Evolutionary conservation across 2,797 vertebrate genomes (phyloP).

Genomic region (Sparidentex hasta): DNA sequence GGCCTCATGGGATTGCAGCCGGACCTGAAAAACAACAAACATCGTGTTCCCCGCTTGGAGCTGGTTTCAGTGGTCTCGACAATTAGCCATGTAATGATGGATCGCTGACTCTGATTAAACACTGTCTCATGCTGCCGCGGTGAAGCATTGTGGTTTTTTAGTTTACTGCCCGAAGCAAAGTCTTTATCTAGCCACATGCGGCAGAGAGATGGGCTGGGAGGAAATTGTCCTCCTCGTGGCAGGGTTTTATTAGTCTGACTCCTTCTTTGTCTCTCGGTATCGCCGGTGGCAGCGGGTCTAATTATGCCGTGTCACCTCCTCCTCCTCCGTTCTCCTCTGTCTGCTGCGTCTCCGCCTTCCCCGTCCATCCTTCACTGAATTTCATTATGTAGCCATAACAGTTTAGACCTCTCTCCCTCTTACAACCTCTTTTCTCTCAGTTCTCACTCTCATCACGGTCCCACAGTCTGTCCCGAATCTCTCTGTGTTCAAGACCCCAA

Average conservation of each 20-base stretch:
- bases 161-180: constrained; percentile 28
- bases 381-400: constrained; percentile 7
- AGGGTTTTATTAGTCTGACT: constrained; percentile 66
- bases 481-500: not conserved
- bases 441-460: constrained; percentile 1
- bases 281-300: constrained; percentile 36
- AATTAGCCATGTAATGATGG: constrained; percentile 35
- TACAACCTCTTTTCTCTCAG: not conserved
- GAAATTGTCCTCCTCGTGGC: constrained; percentile 50
- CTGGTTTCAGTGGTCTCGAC: constrained; percentile 24
- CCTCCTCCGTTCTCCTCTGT: constrained; percentile 34
- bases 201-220: constrained; percentile 20
- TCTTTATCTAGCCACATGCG: constrained; percentile 43
- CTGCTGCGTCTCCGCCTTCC: constrained; percentile 9
- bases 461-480: not conserved
- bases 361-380: constrained; percentile 10
- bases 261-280: constrained; percentile 31
- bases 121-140: constrained; percentile 8
- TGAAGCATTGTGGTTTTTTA: constrained; percentile 12
- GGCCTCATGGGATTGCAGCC: constrained; percentile 22
- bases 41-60: constrained; percentile 7
- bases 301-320: constrained; percentile 57
- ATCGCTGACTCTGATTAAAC: constrained; percentile 49
- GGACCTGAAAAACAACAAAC: constrained; percentile 35
- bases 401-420: constrained; percentile 7